Percentiles rank a stretch among this genome's conserved stretches.
phyloP scores from a whole-genome alignment of 2,113 vertebrate species.

The Aegypius monachus region DNA sequence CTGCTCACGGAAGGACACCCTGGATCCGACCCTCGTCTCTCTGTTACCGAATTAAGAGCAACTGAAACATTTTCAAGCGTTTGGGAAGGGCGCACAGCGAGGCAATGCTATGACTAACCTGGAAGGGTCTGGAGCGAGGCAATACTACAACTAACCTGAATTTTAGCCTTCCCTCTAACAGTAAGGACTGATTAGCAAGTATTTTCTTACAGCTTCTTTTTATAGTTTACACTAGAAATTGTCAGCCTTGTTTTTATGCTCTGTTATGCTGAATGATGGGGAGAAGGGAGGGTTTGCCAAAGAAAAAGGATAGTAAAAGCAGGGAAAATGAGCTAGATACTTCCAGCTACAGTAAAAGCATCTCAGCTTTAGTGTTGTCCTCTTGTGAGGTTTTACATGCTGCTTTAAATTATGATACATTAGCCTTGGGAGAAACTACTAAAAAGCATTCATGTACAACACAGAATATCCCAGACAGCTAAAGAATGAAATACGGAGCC shows the following conservation, averaged over 20 bases:
- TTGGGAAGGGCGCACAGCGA: not conserved
- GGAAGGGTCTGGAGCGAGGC: not conserved
- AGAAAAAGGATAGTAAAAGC: slow-evolving; percentile 59
- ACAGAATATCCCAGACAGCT: slow-evolving; percentile 62
- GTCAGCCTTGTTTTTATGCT: slow-evolving; percentile 44
- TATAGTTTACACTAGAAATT: slow-evolving; percentile 33
- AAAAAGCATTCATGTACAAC: slow-evolving; percentile 56
- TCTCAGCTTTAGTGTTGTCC: slow-evolving; percentile 60
- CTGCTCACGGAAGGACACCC: not conserved
- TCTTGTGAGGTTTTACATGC: slow-evolving; percentile 70
- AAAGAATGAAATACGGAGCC: slow-evolving; percentile 43
- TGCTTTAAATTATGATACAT: slow-evolving; percentile 71
- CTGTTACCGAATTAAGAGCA: not conserved
- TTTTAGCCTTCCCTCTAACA: not conserved
- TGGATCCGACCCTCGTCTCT: not conserved
- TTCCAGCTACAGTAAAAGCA: slow-evolving; percentile 68
- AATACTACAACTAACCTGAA: not conserved
- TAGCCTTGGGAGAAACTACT: slow-evolving; percentile 72
- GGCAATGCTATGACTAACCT: not conserved
- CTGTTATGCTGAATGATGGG: slow-evolving; percentile 51
- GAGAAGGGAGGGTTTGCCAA: slow-evolving; percentile 10
- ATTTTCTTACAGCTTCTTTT: not conserved
- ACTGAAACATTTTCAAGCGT: not conserved
- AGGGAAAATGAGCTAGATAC: slow-evolving; percentile 54
- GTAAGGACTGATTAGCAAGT: not conserved